Percentiles rank a stretch among this genome's conserved stretches.
Conservation (phyloP, 53 echinoderm and acorn worm genomes). For the Temnopleurus reevesii region DNA sequence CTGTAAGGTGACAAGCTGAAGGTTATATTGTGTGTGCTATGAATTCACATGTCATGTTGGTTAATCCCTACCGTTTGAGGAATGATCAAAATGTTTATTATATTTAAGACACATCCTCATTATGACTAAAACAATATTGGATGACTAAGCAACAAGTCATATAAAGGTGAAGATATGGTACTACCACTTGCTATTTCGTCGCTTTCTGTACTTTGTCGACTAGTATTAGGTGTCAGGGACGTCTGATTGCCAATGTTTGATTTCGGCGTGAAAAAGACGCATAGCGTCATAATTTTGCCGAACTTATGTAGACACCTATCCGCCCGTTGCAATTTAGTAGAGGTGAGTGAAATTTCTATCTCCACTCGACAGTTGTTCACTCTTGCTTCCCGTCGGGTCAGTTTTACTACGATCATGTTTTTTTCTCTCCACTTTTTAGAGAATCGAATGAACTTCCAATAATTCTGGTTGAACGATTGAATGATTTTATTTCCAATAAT, state of each 20-base stretch:
- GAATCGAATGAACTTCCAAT: background rate
- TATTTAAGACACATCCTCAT: background rate
- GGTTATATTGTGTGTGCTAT: background rate
- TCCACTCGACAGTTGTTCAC: background rate
- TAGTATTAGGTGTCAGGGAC: background rate
- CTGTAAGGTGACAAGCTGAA: background rate
- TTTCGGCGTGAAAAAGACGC: constrained; percentile 19
- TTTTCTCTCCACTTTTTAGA: background rate
- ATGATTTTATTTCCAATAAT: no score
- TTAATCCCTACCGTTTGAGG: background rate
- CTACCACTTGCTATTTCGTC: background rate
- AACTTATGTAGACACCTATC: background rate
- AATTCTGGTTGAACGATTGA: background rate
- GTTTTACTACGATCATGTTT: no score
- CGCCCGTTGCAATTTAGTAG: no score
- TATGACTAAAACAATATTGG: background rate
- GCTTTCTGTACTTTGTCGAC: background rate
- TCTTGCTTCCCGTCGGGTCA: background rate
- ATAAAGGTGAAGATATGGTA: background rate
- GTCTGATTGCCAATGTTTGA: background rate
- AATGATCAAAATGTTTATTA: background rate
- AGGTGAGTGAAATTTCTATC: background rate
- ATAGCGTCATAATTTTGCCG: constrained; percentile 10
- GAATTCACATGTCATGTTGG: background rate
- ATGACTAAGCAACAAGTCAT: background rate